phyloP scores from a whole-genome alignment of 2,888 invertebrate species.

The Prenolepis imparis region DNA sequence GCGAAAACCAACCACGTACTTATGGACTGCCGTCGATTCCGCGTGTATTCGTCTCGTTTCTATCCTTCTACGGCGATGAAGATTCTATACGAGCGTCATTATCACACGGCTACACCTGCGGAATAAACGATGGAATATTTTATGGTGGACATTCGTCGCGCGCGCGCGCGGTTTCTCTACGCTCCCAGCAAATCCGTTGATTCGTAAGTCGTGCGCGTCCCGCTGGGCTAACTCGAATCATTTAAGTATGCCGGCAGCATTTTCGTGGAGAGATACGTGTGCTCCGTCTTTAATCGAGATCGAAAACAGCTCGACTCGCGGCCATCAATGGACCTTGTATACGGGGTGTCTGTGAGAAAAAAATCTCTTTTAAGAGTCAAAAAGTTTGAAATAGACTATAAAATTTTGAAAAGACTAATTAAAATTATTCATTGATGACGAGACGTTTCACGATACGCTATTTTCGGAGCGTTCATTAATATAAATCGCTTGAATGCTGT shows the following conservation, averaged over 20 bases:
- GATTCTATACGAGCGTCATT: slow-evolving; percentile 65
- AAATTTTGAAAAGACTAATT: neutral
- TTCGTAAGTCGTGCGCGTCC: slow-evolving; percentile 74
- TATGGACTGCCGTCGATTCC: slow-evolving; percentile 8
- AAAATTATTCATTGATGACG: neutral
- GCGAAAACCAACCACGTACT: neutral
- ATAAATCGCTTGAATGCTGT: neutral
- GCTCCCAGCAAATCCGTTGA: slow-evolving; percentile 62
- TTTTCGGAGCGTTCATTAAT: neutral
- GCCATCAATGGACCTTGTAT: slow-evolving; percentile 57
- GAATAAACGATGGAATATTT: slow-evolving; percentile 73
- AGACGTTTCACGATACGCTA: neutral
- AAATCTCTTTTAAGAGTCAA: neutral
- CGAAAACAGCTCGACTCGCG: slow-evolving; percentile 69
- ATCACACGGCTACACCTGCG: slow-evolving; percentile 73
- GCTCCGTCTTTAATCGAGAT: slow-evolving; percentile 78
- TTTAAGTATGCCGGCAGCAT: slow-evolving; percentile 75
- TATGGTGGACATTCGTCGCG: slow-evolving; percentile 51
- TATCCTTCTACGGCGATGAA: slow-evolving; percentile 53
- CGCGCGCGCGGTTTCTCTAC: slow-evolving; percentile 13
- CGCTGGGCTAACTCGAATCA: slow-evolving; percentile 66
- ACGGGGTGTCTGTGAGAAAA: neutral
- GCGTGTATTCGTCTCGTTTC: slow-evolving; percentile 53
- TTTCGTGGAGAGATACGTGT: slow-evolving; percentile 74
- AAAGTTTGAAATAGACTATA: neutral